phyloP scores from a whole-genome alignment of 1,140 invertebrate species.

The Philotrypesis tridentata region DNA sequence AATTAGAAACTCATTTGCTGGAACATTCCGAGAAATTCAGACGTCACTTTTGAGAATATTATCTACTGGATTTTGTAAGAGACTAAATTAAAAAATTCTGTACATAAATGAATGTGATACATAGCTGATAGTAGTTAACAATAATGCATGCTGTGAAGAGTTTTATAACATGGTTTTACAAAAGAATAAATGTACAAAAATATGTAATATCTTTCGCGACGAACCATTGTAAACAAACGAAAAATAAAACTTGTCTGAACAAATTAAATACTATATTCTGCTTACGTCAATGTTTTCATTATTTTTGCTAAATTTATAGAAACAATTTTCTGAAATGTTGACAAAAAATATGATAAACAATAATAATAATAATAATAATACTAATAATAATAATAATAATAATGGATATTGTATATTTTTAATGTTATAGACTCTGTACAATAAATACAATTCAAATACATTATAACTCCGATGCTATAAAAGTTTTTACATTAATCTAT shows the following conservation, averaged over 20 bases:
- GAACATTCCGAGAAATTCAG: too few species aligned
- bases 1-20: not conserved
- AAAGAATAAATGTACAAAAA: not conserved
- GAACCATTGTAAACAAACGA: not conserved
- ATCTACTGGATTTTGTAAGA: not conserved
- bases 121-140: too few species aligned
- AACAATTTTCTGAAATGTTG: too few species aligned
- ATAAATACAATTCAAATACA: conserved; percentile 58
- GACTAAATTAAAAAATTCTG: not conserved
- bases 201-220: too few species aligned
- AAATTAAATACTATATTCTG: too few species aligned
- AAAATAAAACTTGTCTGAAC: too few species aligned
- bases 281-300: too few species aligned
- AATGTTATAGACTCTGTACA: conserved; percentile 61
- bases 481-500: conserved; percentile 40
- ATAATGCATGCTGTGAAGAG: not conserved
- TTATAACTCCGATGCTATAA: conserved; percentile 42
- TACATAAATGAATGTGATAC: not conserved
- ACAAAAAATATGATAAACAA: too few species aligned
- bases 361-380: too few species aligned
- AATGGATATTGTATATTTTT: conserved; percentile 50
- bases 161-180: not conserved
- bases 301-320: too few species aligned
- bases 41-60: too few species aligned
- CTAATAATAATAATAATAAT: conserved; percentile 17